phyloP scores from a whole-genome alignment of 2,888 invertebrate genomes.

The Alentia gelatinosa region DNA sequence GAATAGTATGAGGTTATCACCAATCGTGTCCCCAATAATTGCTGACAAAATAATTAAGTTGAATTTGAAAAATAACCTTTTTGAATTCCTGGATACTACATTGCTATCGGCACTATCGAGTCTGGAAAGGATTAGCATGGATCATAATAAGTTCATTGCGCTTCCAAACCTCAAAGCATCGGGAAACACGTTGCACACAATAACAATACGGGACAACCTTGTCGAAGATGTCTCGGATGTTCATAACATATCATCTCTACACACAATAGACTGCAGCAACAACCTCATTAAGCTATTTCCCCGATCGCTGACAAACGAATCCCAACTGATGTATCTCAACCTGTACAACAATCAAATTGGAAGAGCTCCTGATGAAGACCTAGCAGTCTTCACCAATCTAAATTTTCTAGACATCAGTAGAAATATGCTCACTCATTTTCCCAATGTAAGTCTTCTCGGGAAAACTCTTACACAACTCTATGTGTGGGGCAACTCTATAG shows the following conservation, averaged over 20 bases:
- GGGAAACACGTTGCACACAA: background rate
- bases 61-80: background rate
- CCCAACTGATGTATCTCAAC: background rate
- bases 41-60: background rate
- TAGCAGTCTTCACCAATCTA: background rate
- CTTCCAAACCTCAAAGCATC: background rate
- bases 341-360: background rate
- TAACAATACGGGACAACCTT: background rate
- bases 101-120: background rate
- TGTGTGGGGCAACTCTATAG: background rate
- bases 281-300: background rate
- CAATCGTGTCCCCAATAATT: background rate
- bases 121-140: background rate
- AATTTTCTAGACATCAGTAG: background rate
- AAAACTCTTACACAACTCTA: background rate
- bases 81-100: background rate
- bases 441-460: background rate
- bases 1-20: background rate
- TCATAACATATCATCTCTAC: background rate
- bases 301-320: background rate
- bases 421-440: background rate
- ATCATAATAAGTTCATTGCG: background rate
- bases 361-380: background rate
- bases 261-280: background rate
- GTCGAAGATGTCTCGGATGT: background rate